A percentile compares a stretch with the other conserved stretches of the same genome.
These are phyloP conservation scores for Theretra japonica DNA, from an alignment of 2,888 invertebrate genomes.

Conservation along the genomic window DNA sequence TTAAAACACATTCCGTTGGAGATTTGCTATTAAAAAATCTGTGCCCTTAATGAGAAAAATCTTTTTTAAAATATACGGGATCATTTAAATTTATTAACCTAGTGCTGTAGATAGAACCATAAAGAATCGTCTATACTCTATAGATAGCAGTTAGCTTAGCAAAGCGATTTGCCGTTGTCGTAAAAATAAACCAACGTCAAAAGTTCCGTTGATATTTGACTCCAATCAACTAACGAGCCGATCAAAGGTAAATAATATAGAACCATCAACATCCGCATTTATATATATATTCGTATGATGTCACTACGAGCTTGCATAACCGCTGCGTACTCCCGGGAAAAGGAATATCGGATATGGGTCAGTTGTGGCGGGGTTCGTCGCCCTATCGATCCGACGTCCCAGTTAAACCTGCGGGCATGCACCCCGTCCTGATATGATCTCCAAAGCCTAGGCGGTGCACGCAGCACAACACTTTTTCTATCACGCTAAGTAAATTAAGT, in stretches of 20 bases:
- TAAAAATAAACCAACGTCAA: too few relatives aligned
- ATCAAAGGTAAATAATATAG: not conserved
- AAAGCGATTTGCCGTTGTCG: too few relatives aligned
- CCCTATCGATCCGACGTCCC: constrained; percentile 66
- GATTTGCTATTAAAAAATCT: too few relatives aligned
- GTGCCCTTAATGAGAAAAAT: too few relatives aligned
- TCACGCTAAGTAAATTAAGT: not conserved
- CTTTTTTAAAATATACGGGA: too few relatives aligned
- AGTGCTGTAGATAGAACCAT: too few relatives aligned
- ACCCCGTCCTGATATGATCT: not conserved
- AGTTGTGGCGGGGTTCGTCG: constrained; percentile 48
- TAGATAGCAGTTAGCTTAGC: too few relatives aligned
- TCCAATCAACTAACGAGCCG: not conserved
- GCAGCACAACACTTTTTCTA: not conserved
- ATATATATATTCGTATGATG: not conserved
- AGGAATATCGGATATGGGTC: constrained; percentile 49
- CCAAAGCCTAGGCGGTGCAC: not conserved
- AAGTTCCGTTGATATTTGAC: too few relatives aligned
- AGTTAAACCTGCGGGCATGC: constrained; percentile 53
- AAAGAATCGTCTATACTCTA: too few relatives aligned
- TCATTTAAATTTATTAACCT: too few relatives aligned
- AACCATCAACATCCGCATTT: not conserved
- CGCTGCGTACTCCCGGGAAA: constrained; percentile 15
- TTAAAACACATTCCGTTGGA: too few relatives aligned
- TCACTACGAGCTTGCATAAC: constrained; percentile 13